These are phyloP conservation scores for Ardeotis arabs DNA, from an alignment of 2,113 vertebrate genomes.

Conservation along the genomic window DNA sequence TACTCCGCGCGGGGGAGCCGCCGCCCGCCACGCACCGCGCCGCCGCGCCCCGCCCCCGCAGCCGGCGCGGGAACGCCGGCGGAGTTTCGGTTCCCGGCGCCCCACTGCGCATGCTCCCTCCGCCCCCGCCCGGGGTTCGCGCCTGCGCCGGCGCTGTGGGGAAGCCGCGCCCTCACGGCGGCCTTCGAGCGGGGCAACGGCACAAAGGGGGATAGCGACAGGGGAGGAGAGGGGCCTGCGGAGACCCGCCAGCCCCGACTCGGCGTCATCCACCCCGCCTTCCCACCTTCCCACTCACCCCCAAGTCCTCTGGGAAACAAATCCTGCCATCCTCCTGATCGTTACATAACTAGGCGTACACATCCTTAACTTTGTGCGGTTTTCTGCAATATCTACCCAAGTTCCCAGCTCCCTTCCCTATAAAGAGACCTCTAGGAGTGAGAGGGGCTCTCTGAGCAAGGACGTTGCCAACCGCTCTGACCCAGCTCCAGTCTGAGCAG, in stretches of 20 bases:
- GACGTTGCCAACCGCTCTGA: fast-evolving
- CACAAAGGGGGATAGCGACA: no score
- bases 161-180: fast-evolving
- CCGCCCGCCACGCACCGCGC: not conserved
- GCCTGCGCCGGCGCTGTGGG: not conserved
- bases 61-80: not conserved
- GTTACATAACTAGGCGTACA: fast-evolving
- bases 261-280: fast-evolving
- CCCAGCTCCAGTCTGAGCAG: fast-evolving
- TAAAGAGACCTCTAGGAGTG: not conserved
- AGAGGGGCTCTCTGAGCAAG: not conserved
- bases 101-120: not conserved
- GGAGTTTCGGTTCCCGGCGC: not conserved
- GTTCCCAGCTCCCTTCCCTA: not conserved
- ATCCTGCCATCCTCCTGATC: fast-evolving
- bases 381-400: not conserved
- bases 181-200: not conserved
- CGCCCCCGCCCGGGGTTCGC: not conserved
- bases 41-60: not conserved
- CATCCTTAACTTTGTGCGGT: fast-evolving
- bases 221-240: no score
- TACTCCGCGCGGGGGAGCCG: not conserved
- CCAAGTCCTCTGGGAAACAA: not conserved
- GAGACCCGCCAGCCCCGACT: fast-evolving
- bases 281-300: not conserved